A percentile compares a stretch with the other conserved stretches of the same genome.
phyloP scores from a whole-genome alignment of 1,140 invertebrate species.

The Apis cerana region DNA sequence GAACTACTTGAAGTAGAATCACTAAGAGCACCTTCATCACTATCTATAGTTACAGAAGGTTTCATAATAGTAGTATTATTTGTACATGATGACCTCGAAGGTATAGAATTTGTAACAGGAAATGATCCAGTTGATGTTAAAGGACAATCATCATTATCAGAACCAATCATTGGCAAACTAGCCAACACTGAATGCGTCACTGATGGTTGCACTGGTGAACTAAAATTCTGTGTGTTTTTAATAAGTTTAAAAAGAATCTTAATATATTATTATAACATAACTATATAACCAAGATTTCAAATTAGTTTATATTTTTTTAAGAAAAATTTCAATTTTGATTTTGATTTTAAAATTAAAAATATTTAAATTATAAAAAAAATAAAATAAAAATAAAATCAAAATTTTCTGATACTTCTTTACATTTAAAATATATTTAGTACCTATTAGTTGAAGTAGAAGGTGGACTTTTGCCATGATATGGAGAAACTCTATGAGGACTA shows the following conservation, averaged over 20 bases:
- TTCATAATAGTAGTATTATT: conserved; percentile 39
- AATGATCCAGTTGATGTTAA: conserved; percentile 54
- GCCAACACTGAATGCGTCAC: conserved; percentile 84
- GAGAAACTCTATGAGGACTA: conserved; percentile 81
- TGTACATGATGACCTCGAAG: conserved; percentile 58
- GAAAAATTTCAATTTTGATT: conserved; percentile 1
- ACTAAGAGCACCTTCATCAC: conserved; percentile 67
- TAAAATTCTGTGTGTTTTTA: conserved; percentile 70
- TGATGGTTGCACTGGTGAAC: conserved; percentile 82
- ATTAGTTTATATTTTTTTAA: background rate
- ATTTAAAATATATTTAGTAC: conserved; percentile 56
- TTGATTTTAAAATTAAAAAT: background rate
- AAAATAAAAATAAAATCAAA: too few species aligned
- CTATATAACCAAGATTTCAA: background rate
- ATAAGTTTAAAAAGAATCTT: conserved; percentile 35
- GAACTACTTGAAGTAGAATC: conserved; percentile 76
- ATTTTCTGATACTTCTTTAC: background rate
- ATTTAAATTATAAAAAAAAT: too few species aligned
- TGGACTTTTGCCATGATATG: conserved; percentile 81
- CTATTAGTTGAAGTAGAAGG: conserved; percentile 75
- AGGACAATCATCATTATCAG: conserved; percentile 83
- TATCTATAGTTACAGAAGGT: conserved; percentile 43
- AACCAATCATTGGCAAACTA: conserved; percentile 89
- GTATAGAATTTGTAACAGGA: conserved; percentile 48
- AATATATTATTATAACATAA: conserved; percentile 42